Base-by-base conservation (phyloP, 2,113 vertebrate genomes). In the Scartelaos histophorus region DNA sequence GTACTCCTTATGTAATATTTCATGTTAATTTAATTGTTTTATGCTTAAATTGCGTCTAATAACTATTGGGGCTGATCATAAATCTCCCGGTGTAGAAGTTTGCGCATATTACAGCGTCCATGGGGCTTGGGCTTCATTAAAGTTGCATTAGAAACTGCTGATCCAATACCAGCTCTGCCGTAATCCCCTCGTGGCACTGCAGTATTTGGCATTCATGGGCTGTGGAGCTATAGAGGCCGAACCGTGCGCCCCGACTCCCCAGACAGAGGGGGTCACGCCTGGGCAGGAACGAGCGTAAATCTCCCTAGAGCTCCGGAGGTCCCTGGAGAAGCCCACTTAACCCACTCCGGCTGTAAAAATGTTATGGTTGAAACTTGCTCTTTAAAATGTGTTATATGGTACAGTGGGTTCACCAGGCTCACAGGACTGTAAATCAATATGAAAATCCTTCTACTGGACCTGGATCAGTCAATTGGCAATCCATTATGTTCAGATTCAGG, bases 241-340 rank as follows among this genome's bases (percentile, higher is more conserved):
- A 38, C 49, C 7, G 21, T 64, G 60, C 68, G 80, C 64, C 65
- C 75, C 67, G 66, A 71, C 69, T 76, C 78, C 69, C 57, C 49
- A 70, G 67, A 78, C 60, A 25, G 21, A n/a, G 69, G 62, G 62
- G 35, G 65, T 15, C 22, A 67, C 57, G 67, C 71, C 58, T 73
- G 69, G 67, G 69, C 24, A n/a, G 38, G 58, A 71, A 68, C 38
- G 66, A 76, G 71, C 12, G 0, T 43, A 51, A 64, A 64, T 70
- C 70, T 64, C 60, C 67, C 56, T 56, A 13, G 67, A 66, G 82
- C 73, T 66, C 75, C 16, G 47, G 62, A 73, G 65, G 29, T 69
- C 75, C 73, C 79, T 66, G 16, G 70, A 84, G 80, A 66, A 72
- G 74, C 62, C 65, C 75, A 76, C 43, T 75, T 75, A 79, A 70